Percentiles rank a stretch among this genome's conserved stretches.
Conservation (phyloP, 2,888 invertebrate species). For the Hedychridium roseum region DNA sequence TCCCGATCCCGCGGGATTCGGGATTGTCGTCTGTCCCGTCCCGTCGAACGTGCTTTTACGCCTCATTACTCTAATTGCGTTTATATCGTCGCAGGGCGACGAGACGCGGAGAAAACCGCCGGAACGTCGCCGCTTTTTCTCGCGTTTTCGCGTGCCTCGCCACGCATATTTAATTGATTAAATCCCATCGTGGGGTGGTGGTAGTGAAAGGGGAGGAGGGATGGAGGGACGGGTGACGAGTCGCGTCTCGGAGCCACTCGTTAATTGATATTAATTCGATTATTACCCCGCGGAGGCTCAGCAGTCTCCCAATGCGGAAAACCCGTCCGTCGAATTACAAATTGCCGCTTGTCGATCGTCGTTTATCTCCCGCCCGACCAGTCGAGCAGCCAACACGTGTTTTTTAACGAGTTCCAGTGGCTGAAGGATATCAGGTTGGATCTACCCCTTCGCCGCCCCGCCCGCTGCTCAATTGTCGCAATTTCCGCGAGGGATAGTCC, state of each 20-base stretch:
- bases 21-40: too few relatives aligned
- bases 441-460: too few relatives aligned
- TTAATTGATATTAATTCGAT: constrained; percentile 23
- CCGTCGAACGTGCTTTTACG: too few relatives aligned
- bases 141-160: background rate
- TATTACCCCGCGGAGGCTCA: background rate
- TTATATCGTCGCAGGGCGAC: constrained; percentile 1
- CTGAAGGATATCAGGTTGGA: too few relatives aligned
- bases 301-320: constrained; percentile 1
- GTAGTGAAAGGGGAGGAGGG: background rate
- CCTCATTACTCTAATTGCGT: constrained; percentile 9
- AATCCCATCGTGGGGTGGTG: background rate
- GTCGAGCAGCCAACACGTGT: too few relatives aligned
- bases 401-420: too few relatives aligned
- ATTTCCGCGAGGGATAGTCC: too few relatives aligned
- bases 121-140: background rate
- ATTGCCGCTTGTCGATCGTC: background rate
- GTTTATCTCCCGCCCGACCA: too few relatives aligned
- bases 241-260: too few relatives aligned
- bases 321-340: constrained; percentile 10
- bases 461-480: too few relatives aligned
- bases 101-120: too few relatives aligned
- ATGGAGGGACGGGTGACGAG: background rate
- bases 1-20: too few relatives aligned
- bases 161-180: constrained; percentile 7